Evolutionary conservation across 2,113 vertebrate species (phyloP).

Genomic region (Leptobrachium ailaonicum): DNA sequence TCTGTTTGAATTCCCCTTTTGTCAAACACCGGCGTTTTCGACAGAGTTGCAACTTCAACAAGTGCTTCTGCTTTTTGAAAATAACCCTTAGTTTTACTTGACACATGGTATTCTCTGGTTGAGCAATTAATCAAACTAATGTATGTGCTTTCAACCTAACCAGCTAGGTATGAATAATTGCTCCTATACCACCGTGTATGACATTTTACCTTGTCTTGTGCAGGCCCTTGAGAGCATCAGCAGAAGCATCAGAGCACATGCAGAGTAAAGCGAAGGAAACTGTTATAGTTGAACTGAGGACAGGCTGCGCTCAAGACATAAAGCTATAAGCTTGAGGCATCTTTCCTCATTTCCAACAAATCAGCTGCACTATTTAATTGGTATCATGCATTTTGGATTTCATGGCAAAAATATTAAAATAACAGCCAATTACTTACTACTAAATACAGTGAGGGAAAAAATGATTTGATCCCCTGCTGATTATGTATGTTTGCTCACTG

Average conservation of each 20-base stretch:
- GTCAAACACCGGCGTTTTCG: no score
- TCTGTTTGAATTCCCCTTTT: no score
- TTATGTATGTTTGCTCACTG: no score
- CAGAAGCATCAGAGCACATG: background rate
- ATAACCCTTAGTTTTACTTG: no score
- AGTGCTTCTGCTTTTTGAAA: no score
- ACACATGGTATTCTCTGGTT: no score
- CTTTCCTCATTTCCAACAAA: background rate
- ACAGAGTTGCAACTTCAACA: no score
- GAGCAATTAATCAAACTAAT: no score
- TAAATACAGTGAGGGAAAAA: no score
- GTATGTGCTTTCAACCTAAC: background rate
- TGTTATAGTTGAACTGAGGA: slow-evolving; percentile 7
- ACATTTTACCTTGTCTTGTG: background rate
- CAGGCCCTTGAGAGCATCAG: background rate
- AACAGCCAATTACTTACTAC: no score
- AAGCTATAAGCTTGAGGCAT: background rate
- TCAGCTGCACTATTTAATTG: background rate
- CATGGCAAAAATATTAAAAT: background rate
- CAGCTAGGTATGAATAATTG: background rate
- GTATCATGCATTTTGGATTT: background rate
- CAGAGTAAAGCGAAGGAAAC: background rate
- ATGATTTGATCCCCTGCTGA: no score
- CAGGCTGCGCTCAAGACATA: background rate
- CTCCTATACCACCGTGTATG: background rate